These are phyloP conservation scores for Nemotelus pantherinus DNA, from an alignment of 2,888 invertebrate species.

Conservation along the genomic window DNA sequence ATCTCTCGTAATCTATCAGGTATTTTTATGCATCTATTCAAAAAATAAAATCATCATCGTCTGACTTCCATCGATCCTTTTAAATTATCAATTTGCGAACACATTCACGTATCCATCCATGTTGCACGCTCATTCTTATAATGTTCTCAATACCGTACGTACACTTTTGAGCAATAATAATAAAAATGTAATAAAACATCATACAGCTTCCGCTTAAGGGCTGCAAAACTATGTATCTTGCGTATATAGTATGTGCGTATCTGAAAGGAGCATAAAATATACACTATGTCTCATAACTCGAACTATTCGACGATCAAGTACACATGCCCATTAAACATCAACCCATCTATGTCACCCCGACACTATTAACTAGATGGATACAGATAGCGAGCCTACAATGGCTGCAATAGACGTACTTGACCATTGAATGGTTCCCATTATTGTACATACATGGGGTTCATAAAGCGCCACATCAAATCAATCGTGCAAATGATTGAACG, in stretches of 20 bases:
- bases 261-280: slow-evolving; percentile 25
- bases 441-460: not conserved
- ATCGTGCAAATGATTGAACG: slow-evolving; percentile 23
- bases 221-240: not conserved
- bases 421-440: slow-evolving; percentile 3
- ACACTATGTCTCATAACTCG: not conserved
- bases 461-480: slow-evolving; percentile 28
- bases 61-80: not conserved
- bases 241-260: not conserved
- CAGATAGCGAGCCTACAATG: not conserved
- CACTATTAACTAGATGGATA: not conserved
- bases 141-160: not conserved
- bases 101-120: slow-evolving; percentile 10
- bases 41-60: not conserved
- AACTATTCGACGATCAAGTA: not conserved
- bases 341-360: slow-evolving; percentile 11
- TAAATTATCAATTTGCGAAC: slow-evolving; percentile 30
- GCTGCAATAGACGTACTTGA: not conserved
- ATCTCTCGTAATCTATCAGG: slow-evolving; percentile 30
- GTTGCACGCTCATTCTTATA: not conserved
- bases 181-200: slow-evolving; percentile 17
- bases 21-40: slow-evolving; percentile 24
- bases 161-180: slow-evolving; percentile 18
- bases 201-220: slow-evolving; percentile 38
- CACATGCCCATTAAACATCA: slow-evolving; percentile 28